Evolutionary conservation across 2,888 invertebrate species (phyloP), one percentile per base, ranked within the genome.

Genomic region (Oscheius myriophilus): DNA sequence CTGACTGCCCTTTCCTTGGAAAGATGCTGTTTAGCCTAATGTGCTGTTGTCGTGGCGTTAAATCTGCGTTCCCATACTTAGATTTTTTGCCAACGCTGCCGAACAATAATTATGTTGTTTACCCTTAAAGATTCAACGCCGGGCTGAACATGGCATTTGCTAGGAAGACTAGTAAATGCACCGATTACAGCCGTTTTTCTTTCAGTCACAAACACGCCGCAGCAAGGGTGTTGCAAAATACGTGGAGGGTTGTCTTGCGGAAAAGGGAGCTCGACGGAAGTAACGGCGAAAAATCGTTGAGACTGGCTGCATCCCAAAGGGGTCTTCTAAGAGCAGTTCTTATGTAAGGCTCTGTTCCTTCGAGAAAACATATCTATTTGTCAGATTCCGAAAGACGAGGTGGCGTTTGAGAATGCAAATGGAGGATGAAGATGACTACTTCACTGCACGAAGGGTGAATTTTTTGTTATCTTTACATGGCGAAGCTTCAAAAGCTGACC

Each of bases 181-280:
- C 33, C 33, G 33, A 33, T 33, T 33, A 33, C 33, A 33, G 33
- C 33, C 33, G 33, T 33, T 33, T n/a, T 3, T 41, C 61, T 70
- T 71, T 43, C 72, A 83, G 83, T 59, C 80, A 83, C 68, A 98
- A 97, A 91, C 96, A 98, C 90, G 95, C 97, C 81, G 98, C 98
- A 81, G 98, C 98, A 77, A 96, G 97, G 89, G 98, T 98, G 83
- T 91, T 98, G 83, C 91, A 98, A 85, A 96, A 97, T 90, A 98
- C 98, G 84, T 98, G 98, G 98, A 67, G 84, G 52, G 75, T 73
- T 1, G 75, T 80, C 14, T 63, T 81, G 9, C 67, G 73, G 9
- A 43, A 67, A 11, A 63, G 80, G 43, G 78, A 76, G 45, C 71
- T 63, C 41, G 68, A 72, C 16, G 69, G 66, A 33, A 43, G 33